Conservation (phyloP, 1,140 invertebrate species). For the Yoshiicerus persimilis region DNA sequence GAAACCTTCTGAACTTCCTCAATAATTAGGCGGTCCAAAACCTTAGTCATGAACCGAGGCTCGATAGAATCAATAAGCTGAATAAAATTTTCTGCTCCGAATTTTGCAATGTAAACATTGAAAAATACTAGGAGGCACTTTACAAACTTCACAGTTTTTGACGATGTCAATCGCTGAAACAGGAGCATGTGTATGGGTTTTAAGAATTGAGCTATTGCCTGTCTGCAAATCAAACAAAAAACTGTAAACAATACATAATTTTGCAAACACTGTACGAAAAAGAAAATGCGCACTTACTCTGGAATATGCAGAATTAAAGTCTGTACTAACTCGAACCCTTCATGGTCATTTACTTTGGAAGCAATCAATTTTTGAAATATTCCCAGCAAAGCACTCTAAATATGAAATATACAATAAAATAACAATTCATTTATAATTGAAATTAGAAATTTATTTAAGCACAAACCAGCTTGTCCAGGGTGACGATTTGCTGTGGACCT, state of each 20-base stretch:
- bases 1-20: slow-evolving; percentile 83
- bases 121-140: slow-evolving; percentile 88
- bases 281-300: slow-evolving; percentile 59
- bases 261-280: slow-evolving; percentile 19
- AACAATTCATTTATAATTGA: neutral
- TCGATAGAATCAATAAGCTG: slow-evolving; percentile 84
- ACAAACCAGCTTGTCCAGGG: slow-evolving; percentile 66
- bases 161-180: slow-evolving; percentile 86
- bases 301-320: slow-evolving; percentile 75
- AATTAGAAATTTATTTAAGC: neutral
- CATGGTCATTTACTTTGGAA: slow-evolving; percentile 92
- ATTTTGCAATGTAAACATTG: slow-evolving; percentile 77
- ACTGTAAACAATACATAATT: neutral
- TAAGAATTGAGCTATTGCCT: neutral
- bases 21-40: slow-evolving; percentile 83
- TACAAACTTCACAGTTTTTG: slow-evolving; percentile 92
- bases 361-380: slow-evolving; percentile 96
- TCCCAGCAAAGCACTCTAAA: slow-evolving; percentile 81
- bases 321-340: slow-evolving; percentile 90
- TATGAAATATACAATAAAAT: slow-evolving; percentile 40
- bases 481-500: slow-evolving; percentile 71
- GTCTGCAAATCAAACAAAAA: neutral
- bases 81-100: slow-evolving; percentile 71
- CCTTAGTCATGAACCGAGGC: slow-evolving; percentile 89
- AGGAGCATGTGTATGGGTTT: slow-evolving; percentile 69